These are phyloP conservation scores for Sweltsa coloradensis DNA, from an alignment of 1,140 invertebrate species.

Conservation along the genomic window DNA sequence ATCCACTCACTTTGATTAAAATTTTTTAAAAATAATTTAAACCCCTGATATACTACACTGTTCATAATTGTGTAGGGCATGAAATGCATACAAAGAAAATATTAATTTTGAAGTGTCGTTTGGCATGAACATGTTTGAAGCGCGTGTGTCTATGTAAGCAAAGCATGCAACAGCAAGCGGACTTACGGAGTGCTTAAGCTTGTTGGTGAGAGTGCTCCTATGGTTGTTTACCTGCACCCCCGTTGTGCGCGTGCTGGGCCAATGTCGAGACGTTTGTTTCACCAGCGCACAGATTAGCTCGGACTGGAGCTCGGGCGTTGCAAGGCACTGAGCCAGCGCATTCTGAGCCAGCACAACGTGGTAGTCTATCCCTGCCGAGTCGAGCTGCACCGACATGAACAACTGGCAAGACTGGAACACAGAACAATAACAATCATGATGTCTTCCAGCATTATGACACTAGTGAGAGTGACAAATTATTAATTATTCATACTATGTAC, in stretches of 20 bases:
- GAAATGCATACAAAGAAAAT: no score
- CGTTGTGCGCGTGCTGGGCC: slow-evolving; percentile 67
- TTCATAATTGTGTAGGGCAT: no score
- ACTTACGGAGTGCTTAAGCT: slow-evolving; percentile 42
- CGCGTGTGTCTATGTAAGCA: no score
- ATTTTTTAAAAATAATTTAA: no score
- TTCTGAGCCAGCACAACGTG: slow-evolving; percentile 92
- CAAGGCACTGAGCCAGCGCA: slow-evolving; percentile 78
- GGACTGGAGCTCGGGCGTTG: slow-evolving; percentile 77
- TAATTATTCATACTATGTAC: no score
- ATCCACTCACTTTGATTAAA: no score
- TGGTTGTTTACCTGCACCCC: slow-evolving; percentile 88
- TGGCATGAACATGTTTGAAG: no score
- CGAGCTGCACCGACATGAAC: slow-evolving; percentile 87
- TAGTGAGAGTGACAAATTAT: no score
- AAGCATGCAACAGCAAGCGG: slow-evolving; percentile 30
- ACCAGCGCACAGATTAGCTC: slow-evolving; percentile 84
- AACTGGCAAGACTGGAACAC: slow-evolving; percentile 73
- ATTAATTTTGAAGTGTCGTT: no score
- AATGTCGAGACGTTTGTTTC: slow-evolving; percentile 84
- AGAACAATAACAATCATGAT: no score
- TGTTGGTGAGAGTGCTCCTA: slow-evolving; percentile 37
- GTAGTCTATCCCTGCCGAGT: slow-evolving; percentile 90
- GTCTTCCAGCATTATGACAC: no score
- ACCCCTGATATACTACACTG: no score